Evolutionary conservation across 2,888 invertebrate genomes (phyloP), one percentile per base, ranked within the genome.

Genomic region (Eristalis pertinax): DNA sequence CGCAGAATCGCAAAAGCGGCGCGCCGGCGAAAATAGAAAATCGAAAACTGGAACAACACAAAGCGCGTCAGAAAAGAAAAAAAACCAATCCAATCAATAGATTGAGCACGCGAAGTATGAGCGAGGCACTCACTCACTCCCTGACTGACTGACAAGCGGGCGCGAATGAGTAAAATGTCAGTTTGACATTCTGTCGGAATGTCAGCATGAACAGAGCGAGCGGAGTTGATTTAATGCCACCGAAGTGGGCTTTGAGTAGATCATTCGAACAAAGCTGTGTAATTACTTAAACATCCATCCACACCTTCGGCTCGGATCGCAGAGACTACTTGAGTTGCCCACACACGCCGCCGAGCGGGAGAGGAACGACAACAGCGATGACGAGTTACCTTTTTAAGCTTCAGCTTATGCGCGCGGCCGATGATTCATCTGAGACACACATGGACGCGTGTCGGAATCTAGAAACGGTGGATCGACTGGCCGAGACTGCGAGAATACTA

Each of bases 371-470:
- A 13, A 13, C 38, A 38, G 13, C 11, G 50, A 8, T 4, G 50
- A 8, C 19, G 72, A 58, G 19, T 67, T 67, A 63, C 79, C 84
- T 70, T 70, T 67, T 80, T 64, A 38, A 68, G 63, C 80, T 63
- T 41, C 35, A 19, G 69, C 22, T 65, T 77, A 62, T 78, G 50
- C 29, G 50, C 29, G 24, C 38, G 72, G 24, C 38, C 67, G 75
- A 80, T 85, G 84, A 85, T 41, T 80, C 80, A 80, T 85, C 63
- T 73, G 11, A 63, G 63, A 32, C 64, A 63, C 65, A 58, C 73
- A 70, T 65, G 63, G 62, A 80, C 65, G 84, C 72, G 72, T 68
- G 84, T 80, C 62, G 75, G 75, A 79, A 79, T 79, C 75, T 68
- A 60, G 60, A 60, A 60, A 60, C 50, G 50, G 50, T 50, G 50